phyloP scores from a whole-genome alignment of 2,888 invertebrate species.

The Nasonovia ribisnigri region DNA sequence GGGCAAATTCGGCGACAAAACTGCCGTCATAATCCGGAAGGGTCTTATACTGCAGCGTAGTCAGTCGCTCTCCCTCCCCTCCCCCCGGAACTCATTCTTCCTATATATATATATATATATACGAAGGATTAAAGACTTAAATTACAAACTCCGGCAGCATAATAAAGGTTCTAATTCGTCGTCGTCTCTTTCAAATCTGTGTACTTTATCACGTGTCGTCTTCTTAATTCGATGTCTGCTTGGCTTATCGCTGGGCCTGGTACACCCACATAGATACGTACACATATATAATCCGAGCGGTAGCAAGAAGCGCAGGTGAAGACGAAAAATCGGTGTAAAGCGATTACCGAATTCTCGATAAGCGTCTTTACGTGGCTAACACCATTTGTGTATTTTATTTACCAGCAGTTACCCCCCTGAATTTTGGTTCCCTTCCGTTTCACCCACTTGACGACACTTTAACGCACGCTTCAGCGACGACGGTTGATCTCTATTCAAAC shows the following conservation, averaged over 20 bases:
- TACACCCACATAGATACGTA: not conserved
- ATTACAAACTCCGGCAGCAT: constrained; percentile 63
- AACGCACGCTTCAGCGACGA: not conserved
- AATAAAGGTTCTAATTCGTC: constrained; percentile 65
- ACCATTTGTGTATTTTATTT: constrained; percentile 14
- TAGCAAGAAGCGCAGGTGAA: constrained; percentile 35
- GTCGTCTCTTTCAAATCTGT: constrained; percentile 62
- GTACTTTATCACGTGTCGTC: constrained; percentile 65
- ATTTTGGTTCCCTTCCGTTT: not conserved
- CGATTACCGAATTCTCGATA: constrained; percentile 60
- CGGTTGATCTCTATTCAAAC: not conserved
- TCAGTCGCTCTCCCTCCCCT: not conserved
- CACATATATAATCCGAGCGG: constrained; percentile 12
- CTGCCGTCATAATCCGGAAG: constrained; percentile 63
- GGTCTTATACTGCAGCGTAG: constrained; percentile 39
- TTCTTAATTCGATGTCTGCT: constrained; percentile 64
- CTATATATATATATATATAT: constrained; percentile 33
- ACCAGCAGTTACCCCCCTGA: not conserved
- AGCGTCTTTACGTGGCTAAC: constrained; percentile 33
- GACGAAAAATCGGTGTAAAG: constrained; percentile 57
- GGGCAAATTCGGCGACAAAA: constrained; percentile 60
- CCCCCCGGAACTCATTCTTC: not conserved
- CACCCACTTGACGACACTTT: not conserved
- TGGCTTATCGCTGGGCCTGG: constrained; percentile 55
- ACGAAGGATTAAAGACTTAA: constrained; percentile 62